A percentile compares a stretch with the other conserved stretches of the same genome.
Conservation (phyloP, 1,140 invertebrate genomes). For the Bombus vancouverensis region DNA sequence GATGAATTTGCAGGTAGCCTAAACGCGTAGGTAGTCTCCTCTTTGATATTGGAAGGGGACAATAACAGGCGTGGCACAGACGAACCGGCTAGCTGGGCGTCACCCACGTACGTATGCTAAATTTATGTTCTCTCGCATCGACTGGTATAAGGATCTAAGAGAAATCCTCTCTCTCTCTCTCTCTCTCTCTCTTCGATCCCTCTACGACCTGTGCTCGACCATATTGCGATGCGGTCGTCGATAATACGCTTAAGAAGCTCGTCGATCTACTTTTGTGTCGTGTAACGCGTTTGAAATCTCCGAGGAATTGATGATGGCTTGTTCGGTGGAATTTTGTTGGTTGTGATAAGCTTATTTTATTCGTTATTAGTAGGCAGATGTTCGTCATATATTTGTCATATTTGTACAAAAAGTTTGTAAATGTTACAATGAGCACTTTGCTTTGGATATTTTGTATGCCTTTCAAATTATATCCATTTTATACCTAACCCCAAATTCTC, state of each 20-base stretch:
- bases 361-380: neutral
- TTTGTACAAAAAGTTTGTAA: neutral
- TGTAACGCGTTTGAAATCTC: neutral
- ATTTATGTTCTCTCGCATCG: constrained; percentile 53
- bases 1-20: constrained; percentile 41
- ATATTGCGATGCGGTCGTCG: constrained; percentile 6
- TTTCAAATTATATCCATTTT: neutral
- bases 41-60: constrained; percentile 57
- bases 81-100: constrained; percentile 36
- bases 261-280: constrained; percentile 36
- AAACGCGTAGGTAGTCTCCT: constrained; percentile 58
- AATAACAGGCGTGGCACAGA: constrained; percentile 55
- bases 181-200: neutral
- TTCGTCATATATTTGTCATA: neutral
- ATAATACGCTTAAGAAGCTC: constrained; percentile 41
- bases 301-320: neutral
- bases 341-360: neutral
- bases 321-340: neutral
- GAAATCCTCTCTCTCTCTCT: neutral
- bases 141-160: neutral
- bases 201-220: neutral
- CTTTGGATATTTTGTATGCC: neutral
- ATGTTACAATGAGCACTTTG: too few relatives aligned
- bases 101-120: constrained; percentile 61
- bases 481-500: neutral